phyloP scores from a whole-genome alignment of 2,888 invertebrate genomes.

The Baccha elongata region DNA sequence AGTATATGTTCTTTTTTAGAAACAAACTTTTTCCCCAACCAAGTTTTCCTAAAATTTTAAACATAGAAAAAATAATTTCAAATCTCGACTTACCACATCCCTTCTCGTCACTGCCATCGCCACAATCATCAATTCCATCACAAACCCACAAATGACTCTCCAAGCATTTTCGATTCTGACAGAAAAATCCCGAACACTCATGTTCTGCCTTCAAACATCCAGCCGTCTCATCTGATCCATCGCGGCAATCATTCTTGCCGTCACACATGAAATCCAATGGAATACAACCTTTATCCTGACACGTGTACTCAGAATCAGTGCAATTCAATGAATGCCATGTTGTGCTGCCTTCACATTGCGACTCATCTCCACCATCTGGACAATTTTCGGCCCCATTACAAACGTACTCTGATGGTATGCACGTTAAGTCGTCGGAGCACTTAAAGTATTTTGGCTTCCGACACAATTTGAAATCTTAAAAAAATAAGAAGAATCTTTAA shows the following conservation, averaged over 20 bases:
- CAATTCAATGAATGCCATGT: constrained; percentile 75
- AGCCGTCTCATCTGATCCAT: constrained; percentile 87
- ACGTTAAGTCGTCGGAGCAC: constrained; percentile 83
- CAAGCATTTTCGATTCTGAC: constrained; percentile 84
- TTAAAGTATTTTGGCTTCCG: constrained; percentile 80
- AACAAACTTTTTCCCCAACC: too few species aligned
- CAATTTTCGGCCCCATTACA: constrained; percentile 89
- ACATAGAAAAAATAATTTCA: constrained; percentile 7
- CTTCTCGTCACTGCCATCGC: constrained; percentile 84
- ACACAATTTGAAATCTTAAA: constrained; percentile 78
- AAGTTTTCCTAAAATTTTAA: too few species aligned
- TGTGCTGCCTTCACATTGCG: constrained; percentile 75
- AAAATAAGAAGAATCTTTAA: neutral
- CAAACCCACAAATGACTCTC: constrained; percentile 83
- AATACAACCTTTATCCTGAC: constrained; percentile 85
- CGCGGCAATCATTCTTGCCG: constrained; percentile 87
- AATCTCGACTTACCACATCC: constrained; percentile 83
- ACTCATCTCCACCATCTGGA: constrained; percentile 87
- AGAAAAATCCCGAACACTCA: constrained; percentile 86
- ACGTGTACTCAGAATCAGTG: constrained; percentile 79
- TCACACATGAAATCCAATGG: constrained; percentile 88
- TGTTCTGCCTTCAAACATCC: constrained; percentile 81
- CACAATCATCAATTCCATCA: constrained; percentile 84
- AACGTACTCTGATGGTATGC: constrained; percentile 87
- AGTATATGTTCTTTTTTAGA: too few species aligned